Base-by-base conservation (phyloP, 2,888 invertebrate genomes). In the Agrochola lychnidis region DNA sequence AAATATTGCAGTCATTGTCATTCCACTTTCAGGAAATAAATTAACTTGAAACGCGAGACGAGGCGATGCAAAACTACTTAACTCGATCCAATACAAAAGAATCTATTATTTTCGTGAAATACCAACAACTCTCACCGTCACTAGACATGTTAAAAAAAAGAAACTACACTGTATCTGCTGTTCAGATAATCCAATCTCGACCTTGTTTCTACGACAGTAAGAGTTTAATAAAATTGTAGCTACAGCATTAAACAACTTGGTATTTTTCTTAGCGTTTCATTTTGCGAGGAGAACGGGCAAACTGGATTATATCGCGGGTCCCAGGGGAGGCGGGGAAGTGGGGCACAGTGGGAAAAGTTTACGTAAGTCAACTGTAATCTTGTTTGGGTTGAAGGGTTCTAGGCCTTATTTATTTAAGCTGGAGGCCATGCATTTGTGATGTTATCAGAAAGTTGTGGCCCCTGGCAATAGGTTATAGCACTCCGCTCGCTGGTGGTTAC, bases 291-390 rank as follows among this genome's bases (percentile, higher is more conserved):
- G 92, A 92, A 90, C 89, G 91, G 91, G 90, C 78, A 88, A 96
- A 96, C 93, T 94, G 95, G 95, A 96, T 96, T 96, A 96, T 93
- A 91, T 91, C 92, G 91, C 83, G 84, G 77, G 88, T 92, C 95
- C 92, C 94, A 62, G 79, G 89, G 87, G 90, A 87, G 80, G 66
- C 78, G 82, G 87, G 84, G 75, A 81, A 84, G 84, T 79, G 86
- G 86, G 90, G 87, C 78, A 80, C 84, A 81, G 86, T 78, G 88
- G 86, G 90, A 84, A 91, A 92, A 92, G 93, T 93, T 93, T 92
- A 87, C 92, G 89, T 91, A 92, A 94, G 92, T 91, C 90, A 88
- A 88, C 88, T 87, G 91, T 95, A 95, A 95, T 94, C 94, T 91
- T 91, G 92, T 90, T 90, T 89, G 85, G 91, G 91, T 89, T 88